phyloP scores from a whole-genome alignment of 2,113 vertebrate species.

The Cyanoderma ruficeps region DNA sequence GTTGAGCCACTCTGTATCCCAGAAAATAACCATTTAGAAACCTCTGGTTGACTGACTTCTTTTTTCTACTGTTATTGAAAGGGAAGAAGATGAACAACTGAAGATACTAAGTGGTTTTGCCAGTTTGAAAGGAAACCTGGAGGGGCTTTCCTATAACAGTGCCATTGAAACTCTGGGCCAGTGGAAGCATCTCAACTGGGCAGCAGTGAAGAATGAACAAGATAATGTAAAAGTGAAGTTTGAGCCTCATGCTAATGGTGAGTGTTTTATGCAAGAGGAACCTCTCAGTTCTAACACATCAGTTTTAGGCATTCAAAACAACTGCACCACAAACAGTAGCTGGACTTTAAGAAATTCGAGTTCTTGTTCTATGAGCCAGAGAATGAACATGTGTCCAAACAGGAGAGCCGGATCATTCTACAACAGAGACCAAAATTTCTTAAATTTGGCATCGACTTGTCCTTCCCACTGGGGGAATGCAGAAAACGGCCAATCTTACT shows the following conservation, averaged over 20 bases:
- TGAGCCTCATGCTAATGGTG: slow-evolving; percentile 54
- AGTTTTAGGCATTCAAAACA: slow-evolving; percentile 71
- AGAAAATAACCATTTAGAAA: not conserved
- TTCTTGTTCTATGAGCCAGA: slow-evolving; percentile 64
- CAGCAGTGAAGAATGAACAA: slow-evolving; percentile 73
- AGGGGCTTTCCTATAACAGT: slow-evolving; percentile 71
- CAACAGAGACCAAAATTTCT: slow-evolving; percentile 73
- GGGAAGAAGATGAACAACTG: slow-evolving; percentile 70
- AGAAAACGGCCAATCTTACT: slow-evolving; percentile 74
- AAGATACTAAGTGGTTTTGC: slow-evolving; percentile 44
- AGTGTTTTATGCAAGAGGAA: slow-evolving; percentile 73
- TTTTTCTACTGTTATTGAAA: slow-evolving; percentile 38
- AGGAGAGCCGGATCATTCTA: slow-evolving; percentile 72
- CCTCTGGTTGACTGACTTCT: not conserved
- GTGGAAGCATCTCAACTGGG: slow-evolving; percentile 79
- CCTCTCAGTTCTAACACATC: slow-evolving; percentile 76
- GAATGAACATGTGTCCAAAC: slow-evolving; percentile 63
- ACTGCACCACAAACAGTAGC: slow-evolving; percentile 52
- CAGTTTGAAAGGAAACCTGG: slow-evolving; percentile 73
- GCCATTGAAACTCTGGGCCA: slow-evolving; percentile 71
- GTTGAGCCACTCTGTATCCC: not conserved
- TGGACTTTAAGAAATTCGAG: slow-evolving; percentile 72
- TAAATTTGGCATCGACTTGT: slow-evolving; percentile 71
- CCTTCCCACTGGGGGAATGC: slow-evolving; percentile 67
- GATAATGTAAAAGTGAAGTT: slow-evolving; percentile 75